Evolutionary conservation across 1,140 invertebrate species (phyloP).

Genomic region (Macrobrachium nipponense): DNA sequence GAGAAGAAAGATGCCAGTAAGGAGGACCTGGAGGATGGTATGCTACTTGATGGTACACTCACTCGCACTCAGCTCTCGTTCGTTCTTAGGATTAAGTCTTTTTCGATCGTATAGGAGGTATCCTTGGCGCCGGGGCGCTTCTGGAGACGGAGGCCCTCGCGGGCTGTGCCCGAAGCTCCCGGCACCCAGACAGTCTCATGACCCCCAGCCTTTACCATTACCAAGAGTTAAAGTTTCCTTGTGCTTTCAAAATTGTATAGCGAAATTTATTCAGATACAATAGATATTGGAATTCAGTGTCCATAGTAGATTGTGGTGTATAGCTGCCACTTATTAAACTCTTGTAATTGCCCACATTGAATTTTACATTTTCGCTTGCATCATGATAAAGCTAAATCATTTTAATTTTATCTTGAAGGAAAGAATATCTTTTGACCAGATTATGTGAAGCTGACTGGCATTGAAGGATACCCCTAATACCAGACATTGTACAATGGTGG

Average conservation of each 20-base stretch:
- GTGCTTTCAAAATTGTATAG: too few relatives aligned
- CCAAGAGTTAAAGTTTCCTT: too few relatives aligned
- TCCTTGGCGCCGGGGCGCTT: neutral
- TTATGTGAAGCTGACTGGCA: neutral
- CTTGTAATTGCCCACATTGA: neutral
- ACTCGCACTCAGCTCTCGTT: slow-evolving; percentile 54
- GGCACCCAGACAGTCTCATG: too few relatives aligned
- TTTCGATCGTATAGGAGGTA: neutral
- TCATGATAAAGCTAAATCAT: neutral
- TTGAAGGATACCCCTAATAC: too few relatives aligned
- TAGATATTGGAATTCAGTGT: too few relatives aligned
- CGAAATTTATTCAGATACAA: too few relatives aligned
- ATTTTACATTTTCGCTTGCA: neutral
- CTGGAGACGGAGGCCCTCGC: too few relatives aligned
- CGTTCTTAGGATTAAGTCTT: slow-evolving; percentile 45
- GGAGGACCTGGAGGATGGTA: slow-evolving; percentile 80
- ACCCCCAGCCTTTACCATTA: too few relatives aligned
- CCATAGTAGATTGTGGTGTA: neutral
- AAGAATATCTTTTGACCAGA: neutral
- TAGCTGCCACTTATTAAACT: neutral
- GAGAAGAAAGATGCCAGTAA: slow-evolving; percentile 91
- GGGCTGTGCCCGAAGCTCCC: too few relatives aligned
- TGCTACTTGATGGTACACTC: slow-evolving; percentile 61
- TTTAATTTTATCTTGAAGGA: neutral
- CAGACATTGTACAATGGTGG: too few relatives aligned